Conservation (phyloP, 2,113 vertebrate genomes). For the Egretta garzetta region DNA sequence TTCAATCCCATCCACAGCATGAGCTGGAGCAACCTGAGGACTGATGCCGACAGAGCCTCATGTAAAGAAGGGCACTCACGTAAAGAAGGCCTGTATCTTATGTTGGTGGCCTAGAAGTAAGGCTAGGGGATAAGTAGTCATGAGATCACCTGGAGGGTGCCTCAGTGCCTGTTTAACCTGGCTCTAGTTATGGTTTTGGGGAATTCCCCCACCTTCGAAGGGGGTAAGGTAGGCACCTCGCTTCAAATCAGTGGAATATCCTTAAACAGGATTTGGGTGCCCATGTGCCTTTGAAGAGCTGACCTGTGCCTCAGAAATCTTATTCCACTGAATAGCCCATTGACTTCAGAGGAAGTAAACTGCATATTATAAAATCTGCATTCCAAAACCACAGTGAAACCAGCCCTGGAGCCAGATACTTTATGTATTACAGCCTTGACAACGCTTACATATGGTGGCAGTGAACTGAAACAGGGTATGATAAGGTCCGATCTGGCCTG, state of each 20-base stretch:
- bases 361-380: constrained; percentile 40
- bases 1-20: not conserved
- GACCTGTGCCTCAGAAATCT: constrained; percentile 44
- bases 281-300: constrained; percentile 5
- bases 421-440: constrained; percentile 48
- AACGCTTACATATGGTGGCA: constrained; percentile 53
- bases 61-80: not conserved
- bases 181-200: not conserved
- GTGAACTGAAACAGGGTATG: constrained; percentile 46
- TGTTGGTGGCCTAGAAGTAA: not conserved
- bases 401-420: constrained; percentile 44
- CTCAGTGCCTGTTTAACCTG: not conserved
- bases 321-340: constrained; percentile 23
- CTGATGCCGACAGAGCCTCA: too few relatives aligned
- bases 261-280: not conserved
- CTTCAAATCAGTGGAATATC: not conserved
- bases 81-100: not conserved
- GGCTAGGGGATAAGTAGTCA: not conserved
- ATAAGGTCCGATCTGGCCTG: not conserved
- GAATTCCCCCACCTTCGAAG: not conserved
- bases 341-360: constrained; percentile 64
- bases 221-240: not conserved
- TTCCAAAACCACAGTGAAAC: constrained; percentile 49
- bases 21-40: not conserved
- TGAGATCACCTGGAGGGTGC: not conserved